Conservation (phyloP, 2,888 invertebrate genomes). For the Halictus quadricinctus region DNA sequence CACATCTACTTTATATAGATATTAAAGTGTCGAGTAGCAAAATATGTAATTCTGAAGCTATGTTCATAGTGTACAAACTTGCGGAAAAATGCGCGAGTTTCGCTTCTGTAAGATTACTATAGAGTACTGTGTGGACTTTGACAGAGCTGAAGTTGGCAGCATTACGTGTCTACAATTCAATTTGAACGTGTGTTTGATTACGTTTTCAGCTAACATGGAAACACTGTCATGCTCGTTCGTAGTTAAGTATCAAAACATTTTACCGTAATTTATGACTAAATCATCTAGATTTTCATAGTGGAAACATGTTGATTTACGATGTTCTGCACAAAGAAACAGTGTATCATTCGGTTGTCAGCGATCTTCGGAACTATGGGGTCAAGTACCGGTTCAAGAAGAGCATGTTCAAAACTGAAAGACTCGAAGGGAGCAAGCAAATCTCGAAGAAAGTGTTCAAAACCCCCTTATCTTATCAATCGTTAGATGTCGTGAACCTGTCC, state of each 20-base stretch:
- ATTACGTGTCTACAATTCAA: slow-evolving; percentile 25
- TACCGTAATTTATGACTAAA: slow-evolving; percentile 36
- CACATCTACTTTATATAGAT: no score
- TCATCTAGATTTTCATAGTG: not conserved
- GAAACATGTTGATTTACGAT: slow-evolving; percentile 84
- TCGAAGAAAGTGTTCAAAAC: slow-evolving; percentile 84
- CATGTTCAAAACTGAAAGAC: slow-evolving; percentile 81
- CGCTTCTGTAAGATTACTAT: not conserved
- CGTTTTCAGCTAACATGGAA: slow-evolving; percentile 29
- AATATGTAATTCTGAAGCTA: not conserved
- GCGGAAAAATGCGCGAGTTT: not conserved
- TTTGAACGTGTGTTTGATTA: slow-evolving; percentile 24
- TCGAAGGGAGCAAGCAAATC: slow-evolving; percentile 71
- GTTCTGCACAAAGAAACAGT: slow-evolving; percentile 84
- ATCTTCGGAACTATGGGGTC: slow-evolving; percentile 88
- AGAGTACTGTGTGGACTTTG: no score
- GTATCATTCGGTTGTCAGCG: slow-evolving; percentile 85
- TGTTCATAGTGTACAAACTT: not conserved
- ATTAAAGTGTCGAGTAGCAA: not conserved
- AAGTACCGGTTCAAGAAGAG: slow-evolving; percentile 89
- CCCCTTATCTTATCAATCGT: slow-evolving; percentile 83
- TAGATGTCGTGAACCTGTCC: slow-evolving; percentile 85
- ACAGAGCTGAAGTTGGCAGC: slow-evolving; percentile 23
- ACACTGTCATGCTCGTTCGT: slow-evolving; percentile 7
- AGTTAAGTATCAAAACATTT: slow-evolving; percentile 11